Evolutionary conservation across 2,888 invertebrate genomes (phyloP).

Genomic region (Periphyllus acericola): DNA sequence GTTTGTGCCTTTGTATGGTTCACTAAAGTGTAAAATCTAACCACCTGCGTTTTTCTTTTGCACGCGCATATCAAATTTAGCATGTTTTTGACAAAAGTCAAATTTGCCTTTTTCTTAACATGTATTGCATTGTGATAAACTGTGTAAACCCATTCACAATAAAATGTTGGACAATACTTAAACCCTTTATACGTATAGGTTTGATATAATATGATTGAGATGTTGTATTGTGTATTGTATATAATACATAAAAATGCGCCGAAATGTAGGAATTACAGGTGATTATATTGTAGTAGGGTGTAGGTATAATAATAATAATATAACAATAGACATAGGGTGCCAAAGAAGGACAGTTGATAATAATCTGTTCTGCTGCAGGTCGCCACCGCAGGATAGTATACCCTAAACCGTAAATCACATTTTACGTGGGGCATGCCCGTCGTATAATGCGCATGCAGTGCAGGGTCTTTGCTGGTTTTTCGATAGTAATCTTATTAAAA

Average conservation of each 20-base stretch:
- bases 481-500: conserved; percentile 56
- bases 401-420: conserved; percentile 58
- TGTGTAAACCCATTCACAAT: not conserved
- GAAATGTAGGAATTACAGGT: conserved; percentile 54
- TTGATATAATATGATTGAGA: conserved; percentile 45
- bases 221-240: conserved; percentile 25
- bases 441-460: not conserved
- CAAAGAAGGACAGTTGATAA: conserved; percentile 58
- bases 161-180: not conserved
- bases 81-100: conserved; percentile 20
- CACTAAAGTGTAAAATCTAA: not conserved
- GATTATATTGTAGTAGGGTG: conserved; percentile 53
- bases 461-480: conserved; percentile 32
- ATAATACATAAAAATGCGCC: conserved; percentile 16
- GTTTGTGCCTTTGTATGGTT: no score
- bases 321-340: conserved; percentile 52
- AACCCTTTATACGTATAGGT: conserved; percentile 44
- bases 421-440: conserved; percentile 23
- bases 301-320: conserved; percentile 34
- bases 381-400: conserved; percentile 51
- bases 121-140: conserved; percentile 30
- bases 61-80: not conserved
- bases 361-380: conserved; percentile 57
- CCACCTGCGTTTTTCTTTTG: not conserved
- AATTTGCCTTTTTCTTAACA: conserved; percentile 7